Evolutionary conservation across 2,113 vertebrate genomes (phyloP).

Genomic region (Camarhynchus parvulus): DNA sequence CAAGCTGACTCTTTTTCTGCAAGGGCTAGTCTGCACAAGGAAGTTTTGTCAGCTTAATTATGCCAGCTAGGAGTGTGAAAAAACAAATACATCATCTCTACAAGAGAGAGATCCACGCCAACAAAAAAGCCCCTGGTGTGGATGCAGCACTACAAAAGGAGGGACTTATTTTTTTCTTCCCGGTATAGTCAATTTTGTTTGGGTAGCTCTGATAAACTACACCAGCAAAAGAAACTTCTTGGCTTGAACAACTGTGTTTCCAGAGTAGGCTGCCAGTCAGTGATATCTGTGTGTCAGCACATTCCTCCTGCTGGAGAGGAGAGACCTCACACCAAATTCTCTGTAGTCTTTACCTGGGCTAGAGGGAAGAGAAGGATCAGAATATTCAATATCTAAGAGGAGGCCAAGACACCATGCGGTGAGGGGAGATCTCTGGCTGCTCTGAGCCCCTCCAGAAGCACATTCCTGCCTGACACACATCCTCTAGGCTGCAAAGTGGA

Average conservation of each 20-base stretch:
- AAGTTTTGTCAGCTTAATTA: conserved; percentile 8
- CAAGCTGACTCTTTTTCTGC: not conserved
- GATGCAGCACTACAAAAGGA: not conserved
- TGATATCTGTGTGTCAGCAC: conserved; percentile 39
- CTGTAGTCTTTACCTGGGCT: conserved; percentile 9
- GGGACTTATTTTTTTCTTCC: not conserved
- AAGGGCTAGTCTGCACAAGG: not conserved
- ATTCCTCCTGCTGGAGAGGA: conserved; percentile 30
- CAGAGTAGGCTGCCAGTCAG: not conserved
- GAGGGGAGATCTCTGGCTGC: not conserved
- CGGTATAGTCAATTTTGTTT: not conserved
- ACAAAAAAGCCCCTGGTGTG: not conserved
- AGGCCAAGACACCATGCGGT: fast-evolving
- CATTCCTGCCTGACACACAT: not conserved
- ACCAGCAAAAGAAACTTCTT: conserved; percentile 37
- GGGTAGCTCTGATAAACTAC: conserved; percentile 21
- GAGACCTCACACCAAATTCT: not conserved
- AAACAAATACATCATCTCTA: conserved; percentile 16
- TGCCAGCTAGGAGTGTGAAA: not conserved
- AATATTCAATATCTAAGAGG: not conserved
- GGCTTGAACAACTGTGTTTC: conserved; percentile 10
- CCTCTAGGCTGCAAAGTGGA: not conserved
- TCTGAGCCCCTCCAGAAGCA: not conserved
- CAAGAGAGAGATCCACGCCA: not conserved
- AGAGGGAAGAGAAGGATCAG: not conserved